phyloP scores from a whole-genome alignment of 2,113 vertebrate genomes.

The Mesocricetus auratus region DNA sequence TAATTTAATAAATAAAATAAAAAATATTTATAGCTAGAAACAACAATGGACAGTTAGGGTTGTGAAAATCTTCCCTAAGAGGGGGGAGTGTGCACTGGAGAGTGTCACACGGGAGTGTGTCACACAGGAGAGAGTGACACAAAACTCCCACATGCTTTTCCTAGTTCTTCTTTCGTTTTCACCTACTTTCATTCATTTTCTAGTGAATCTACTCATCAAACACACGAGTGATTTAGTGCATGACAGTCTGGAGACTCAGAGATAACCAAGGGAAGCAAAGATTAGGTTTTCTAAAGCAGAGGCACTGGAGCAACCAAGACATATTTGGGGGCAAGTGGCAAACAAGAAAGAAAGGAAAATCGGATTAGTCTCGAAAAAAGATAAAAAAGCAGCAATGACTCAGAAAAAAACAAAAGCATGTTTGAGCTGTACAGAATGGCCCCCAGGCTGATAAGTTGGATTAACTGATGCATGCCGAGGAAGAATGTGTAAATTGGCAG shows the following conservation, averaged over 20 bases:
- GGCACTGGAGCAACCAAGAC: neutral
- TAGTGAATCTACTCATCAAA: neutral
- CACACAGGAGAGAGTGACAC: too few species aligned
- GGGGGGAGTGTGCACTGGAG: too few species aligned
- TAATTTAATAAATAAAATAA: slow-evolving; percentile 2
- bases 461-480: slow-evolving; percentile 52
- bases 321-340: neutral
- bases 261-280: neutral
- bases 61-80: neutral
- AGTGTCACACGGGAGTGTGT: slow-evolving; percentile 30
- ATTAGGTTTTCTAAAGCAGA: neutral
- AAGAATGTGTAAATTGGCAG: slow-evolving; percentile 54
- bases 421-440: slow-evolving; percentile 15
- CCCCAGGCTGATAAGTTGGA: slow-evolving; percentile 42
- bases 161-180: neutral
- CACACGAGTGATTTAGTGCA: neutral
- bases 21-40: neutral
- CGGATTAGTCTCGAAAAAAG: neutral
- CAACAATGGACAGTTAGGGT: neutral
- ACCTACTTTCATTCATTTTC: neutral
- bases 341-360: neutral
- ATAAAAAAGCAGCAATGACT: slow-evolving; percentile 26
- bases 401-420: slow-evolving; percentile 36
- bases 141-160: neutral
- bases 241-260: neutral